Evolutionary conservation across 1,140 invertebrate species (phyloP).

Genomic region (Drosophila funebris): DNA sequence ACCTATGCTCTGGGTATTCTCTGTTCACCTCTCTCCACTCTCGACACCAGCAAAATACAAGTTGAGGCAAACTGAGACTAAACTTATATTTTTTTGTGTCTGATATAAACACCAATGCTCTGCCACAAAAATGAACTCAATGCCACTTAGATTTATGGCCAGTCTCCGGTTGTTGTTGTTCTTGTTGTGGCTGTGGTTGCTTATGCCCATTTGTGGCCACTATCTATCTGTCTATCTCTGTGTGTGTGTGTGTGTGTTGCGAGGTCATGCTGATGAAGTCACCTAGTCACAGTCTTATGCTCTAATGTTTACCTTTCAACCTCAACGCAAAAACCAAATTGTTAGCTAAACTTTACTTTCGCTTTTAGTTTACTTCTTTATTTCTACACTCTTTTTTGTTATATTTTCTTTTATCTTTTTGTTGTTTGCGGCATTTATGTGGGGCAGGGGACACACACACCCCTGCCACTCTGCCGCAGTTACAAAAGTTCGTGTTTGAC

Average conservation of each 20-base stretch:
- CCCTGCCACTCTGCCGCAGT: neutral
- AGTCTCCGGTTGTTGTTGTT: slow-evolving; percentile 39
- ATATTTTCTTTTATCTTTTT: neutral
- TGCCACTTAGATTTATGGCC: slow-evolving; percentile 50
- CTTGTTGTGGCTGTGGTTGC: slow-evolving; percentile 28
- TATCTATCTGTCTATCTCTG: slow-evolving; percentile 1
- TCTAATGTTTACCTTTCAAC: slow-evolving; percentile 29
- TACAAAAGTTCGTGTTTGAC: neutral
- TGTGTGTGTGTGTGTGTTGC: slow-evolving; percentile 18
- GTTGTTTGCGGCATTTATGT: neutral
- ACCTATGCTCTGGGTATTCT: neutral
- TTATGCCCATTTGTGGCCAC: slow-evolving; percentile 46
- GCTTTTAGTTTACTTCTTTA: neutral
- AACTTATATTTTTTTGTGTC: slow-evolving; percentile 16
- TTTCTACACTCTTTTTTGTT: neutral
- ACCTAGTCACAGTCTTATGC: slow-evolving; percentile 20
- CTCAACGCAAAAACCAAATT: slow-evolving; percentile 27
- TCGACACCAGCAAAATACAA: slow-evolving; percentile 40
- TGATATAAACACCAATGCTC: slow-evolving; percentile 30
- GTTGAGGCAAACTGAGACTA: slow-evolving; percentile 8
- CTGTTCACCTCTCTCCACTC: neutral
- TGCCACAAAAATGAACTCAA: slow-evolving; percentile 46
- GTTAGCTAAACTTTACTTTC: slow-evolving; percentile 14
- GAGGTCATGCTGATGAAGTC: slow-evolving; percentile 49
- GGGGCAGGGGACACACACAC: too few relatives aligned